Conservation (phyloP, 35 echinoderm and acorn worm species). For the Ptychodera flava region DNA sequence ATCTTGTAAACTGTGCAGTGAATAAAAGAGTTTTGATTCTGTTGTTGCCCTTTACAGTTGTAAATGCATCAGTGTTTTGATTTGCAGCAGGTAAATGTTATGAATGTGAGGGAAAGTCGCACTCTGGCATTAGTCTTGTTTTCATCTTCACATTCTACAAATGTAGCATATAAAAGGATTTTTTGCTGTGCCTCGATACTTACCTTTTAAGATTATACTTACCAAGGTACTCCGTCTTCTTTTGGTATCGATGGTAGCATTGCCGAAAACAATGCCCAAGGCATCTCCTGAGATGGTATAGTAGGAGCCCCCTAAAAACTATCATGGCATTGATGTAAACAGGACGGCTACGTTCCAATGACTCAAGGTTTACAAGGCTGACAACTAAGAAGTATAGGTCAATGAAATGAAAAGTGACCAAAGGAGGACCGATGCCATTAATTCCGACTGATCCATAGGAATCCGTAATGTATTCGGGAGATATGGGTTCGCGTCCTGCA, state of each 20-base stretch:
- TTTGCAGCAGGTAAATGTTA: background rate
- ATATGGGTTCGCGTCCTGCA: too few species aligned
- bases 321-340: background rate
- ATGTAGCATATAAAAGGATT: background rate
- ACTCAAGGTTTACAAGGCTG: background rate
- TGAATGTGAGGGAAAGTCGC: too few species aligned
- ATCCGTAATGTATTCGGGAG: too few species aligned
- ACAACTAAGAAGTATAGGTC: background rate
- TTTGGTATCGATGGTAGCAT: background rate
- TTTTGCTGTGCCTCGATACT: background rate
- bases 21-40: background rate
- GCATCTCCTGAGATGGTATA: background rate
- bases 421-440: too few species aligned
- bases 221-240: background rate
- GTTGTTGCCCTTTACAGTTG: background rate
- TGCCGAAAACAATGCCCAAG: background rate
- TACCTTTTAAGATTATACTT: background rate
- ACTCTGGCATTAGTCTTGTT: background rate
- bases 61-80: background rate
- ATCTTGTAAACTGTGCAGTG: background rate
- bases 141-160: background rate
- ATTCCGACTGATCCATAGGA: too few species aligned
- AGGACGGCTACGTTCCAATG: background rate
- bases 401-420: too few species aligned
- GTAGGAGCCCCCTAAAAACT: too few species aligned